A percentile compares a stretch with the other conserved stretches of the same genome.
phyloP scores from a whole-genome alignment of 2,797 vertebrate species.

The Halcyon badia region DNA sequence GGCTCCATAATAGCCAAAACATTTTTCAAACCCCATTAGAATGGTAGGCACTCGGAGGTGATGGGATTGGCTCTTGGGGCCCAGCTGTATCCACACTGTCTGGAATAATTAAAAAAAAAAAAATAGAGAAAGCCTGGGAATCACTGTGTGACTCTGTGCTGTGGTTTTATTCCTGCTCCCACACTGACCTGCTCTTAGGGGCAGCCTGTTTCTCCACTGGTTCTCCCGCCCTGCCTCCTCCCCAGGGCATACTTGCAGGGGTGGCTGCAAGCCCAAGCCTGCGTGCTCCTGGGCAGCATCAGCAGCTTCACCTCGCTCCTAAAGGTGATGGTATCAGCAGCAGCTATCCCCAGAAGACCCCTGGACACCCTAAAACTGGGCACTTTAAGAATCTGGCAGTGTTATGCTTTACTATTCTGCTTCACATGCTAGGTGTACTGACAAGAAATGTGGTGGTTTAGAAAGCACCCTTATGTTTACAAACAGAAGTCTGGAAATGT shows the following conservation, averaged over 20 bases:
- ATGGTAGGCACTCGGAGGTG: not conserved
- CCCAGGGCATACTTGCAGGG: not conserved
- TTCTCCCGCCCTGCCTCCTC: not conserved
- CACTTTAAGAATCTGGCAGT: not conserved
- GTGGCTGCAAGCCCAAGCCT: not conserved
- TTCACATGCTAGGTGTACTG: not conserved
- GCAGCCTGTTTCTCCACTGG: fast-evolving
- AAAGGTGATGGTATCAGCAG: not conserved
- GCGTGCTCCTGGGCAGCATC: not conserved
- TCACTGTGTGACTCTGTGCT: not conserved
- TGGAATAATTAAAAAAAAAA: not conserved
- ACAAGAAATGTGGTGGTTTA: not conserved
- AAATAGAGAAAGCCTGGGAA: not conserved
- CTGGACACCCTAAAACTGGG: not conserved
- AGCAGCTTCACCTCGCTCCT: not conserved
- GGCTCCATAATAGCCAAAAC: not conserved
- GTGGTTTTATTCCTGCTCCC: not conserved
- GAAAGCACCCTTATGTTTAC: not conserved
- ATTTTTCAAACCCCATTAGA: conserved; percentile 19
- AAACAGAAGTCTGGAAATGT: not conserved
- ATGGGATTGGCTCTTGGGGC: not conserved
- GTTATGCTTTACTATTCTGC: not conserved
- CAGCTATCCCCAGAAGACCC: not conserved
- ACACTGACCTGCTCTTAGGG: not conserved
- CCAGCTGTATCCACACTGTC: not conserved